Evolutionary conservation across 2,888 invertebrate genomes (phyloP).

Genomic region (Amblyteles armatorius): DNA sequence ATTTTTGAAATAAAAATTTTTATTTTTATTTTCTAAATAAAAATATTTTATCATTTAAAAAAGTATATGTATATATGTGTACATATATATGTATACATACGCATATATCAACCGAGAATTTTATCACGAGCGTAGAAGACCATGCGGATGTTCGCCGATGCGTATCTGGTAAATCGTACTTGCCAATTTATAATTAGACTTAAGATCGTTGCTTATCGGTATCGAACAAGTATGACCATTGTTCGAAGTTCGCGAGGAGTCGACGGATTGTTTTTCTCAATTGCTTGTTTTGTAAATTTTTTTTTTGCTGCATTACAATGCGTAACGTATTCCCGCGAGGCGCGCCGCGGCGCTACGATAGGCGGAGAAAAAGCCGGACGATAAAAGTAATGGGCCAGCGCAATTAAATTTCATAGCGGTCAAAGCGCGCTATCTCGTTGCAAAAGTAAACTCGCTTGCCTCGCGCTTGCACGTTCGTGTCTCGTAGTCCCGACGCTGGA

Average conservation of each 20-base stretch:
- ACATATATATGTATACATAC: background rate
- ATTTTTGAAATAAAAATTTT: too few species aligned
- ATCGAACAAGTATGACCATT: background rate
- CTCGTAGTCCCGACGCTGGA: background rate
- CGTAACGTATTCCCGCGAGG: background rate
- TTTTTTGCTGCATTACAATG: conserved; percentile 9
- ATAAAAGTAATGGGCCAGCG: background rate
- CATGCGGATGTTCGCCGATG: conserved; percentile 33
- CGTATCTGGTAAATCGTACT: conserved; percentile 41
- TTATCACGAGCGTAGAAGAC: background rate
- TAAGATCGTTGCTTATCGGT: background rate
- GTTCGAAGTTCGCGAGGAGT: background rate
- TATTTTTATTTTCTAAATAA: too few species aligned
- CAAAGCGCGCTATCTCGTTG: conserved; percentile 44
- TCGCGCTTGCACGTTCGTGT: background rate
- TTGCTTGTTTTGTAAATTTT: background rate
- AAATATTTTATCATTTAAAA: background rate
- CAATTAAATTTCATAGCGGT: conserved; percentile 31
- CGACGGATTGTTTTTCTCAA: background rate
- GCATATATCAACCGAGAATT: background rate
- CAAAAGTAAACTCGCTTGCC: conserved; percentile 26
- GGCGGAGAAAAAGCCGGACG: background rate
- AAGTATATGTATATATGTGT: background rate
- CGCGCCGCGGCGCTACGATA: background rate
- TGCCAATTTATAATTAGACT: conserved; percentile 11